Conservation (phyloP, 2,113 vertebrate genomes). For the Anguilla japonica region DNA sequence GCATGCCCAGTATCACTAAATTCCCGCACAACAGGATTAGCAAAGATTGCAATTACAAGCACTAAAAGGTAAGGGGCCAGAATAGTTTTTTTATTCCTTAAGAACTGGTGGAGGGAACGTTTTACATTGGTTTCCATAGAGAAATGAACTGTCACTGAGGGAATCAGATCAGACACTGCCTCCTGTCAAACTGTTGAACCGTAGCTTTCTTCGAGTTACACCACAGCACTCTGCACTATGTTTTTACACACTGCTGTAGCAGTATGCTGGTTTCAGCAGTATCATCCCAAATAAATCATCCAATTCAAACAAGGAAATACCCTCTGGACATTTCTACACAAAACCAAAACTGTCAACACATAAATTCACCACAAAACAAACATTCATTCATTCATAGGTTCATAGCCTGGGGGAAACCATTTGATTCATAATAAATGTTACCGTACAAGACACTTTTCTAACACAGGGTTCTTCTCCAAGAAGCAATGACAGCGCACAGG, state of each 20-base stretch:
- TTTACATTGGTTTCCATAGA: neutral
- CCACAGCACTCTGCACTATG: neutral
- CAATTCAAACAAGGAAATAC: neutral
- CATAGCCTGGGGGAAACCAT: neutral
- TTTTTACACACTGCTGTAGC: neutral
- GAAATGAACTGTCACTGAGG: neutral
- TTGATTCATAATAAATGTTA: neutral
- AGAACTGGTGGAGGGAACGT: neutral
- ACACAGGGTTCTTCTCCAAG: neutral
- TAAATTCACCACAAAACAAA: constrained; percentile 1
- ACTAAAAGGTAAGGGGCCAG: neutral
- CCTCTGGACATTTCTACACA: neutral
- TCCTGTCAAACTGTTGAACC: neutral
- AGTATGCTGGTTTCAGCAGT: neutral
- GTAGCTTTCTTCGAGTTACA: neutral
- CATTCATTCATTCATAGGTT: neutral
- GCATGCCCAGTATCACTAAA: neutral
- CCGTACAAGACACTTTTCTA: neutral
- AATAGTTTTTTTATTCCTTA: neutral
- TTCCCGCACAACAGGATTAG: neutral
- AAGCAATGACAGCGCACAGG: neutral
- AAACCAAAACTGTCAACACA: neutral
- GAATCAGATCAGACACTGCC: neutral
- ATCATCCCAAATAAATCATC: neutral
- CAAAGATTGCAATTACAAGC: neutral